Conservation (phyloP, 2,888 invertebrate species). For the Dolomedes plantarius region DNA sequence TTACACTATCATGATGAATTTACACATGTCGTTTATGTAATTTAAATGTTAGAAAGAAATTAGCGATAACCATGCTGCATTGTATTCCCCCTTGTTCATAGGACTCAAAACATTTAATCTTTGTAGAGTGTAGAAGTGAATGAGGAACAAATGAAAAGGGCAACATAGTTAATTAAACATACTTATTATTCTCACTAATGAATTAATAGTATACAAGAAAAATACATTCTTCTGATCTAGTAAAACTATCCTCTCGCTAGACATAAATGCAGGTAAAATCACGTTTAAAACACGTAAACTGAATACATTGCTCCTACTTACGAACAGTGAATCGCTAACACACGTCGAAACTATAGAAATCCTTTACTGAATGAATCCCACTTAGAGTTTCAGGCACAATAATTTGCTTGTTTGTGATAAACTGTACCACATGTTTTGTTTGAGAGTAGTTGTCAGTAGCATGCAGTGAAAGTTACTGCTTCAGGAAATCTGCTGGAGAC, state of each 20-base stretch:
- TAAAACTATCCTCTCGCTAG: conserved; percentile 54
- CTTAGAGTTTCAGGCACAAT: conserved; percentile 62
- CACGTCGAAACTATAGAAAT: conserved; percentile 36
- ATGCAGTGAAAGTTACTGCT: background rate
- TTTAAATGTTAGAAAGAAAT: too few relatives aligned
- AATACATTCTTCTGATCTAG: conserved; percentile 68
- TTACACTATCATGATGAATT: too few relatives aligned
- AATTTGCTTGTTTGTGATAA: conserved; percentile 56
- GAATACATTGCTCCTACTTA: conserved; percentile 43
- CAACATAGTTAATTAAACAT: too few relatives aligned
- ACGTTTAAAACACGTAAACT: conserved; percentile 44
- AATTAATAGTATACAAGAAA: conserved; percentile 64
- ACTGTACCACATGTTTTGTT: conserved; percentile 59
- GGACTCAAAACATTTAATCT: too few relatives aligned
- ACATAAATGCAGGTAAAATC: conserved; percentile 70
- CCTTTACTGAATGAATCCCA: conserved; percentile 40
- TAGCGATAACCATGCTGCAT: too few relatives aligned
- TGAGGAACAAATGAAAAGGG: too few relatives aligned
- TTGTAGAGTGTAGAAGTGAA: too few relatives aligned
- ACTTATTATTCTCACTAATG: conserved; percentile 47
- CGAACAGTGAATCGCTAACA: conserved; percentile 55
- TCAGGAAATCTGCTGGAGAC: background rate
- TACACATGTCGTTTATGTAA: too few relatives aligned
- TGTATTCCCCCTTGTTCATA: too few relatives aligned
- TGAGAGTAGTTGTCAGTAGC: background rate